A percentile compares a stretch with the other conserved stretches of the same genome.
Conservation (phyloP, 2,888 invertebrate species). For the Polia nebulosa region DNA sequence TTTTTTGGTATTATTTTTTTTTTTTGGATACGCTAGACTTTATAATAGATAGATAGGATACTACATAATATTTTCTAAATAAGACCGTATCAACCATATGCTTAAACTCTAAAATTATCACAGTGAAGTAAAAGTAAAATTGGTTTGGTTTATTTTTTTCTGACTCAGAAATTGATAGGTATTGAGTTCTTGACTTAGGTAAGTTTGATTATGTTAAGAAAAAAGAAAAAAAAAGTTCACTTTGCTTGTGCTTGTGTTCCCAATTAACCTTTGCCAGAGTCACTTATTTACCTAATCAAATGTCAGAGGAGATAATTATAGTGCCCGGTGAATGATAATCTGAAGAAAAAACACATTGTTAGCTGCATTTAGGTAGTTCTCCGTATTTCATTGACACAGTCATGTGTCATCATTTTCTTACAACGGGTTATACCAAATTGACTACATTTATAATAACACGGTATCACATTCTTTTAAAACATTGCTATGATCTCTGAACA, state of each 20-base stretch:
- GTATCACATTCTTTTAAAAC: not conserved
- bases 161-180: not conserved
- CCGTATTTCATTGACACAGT: not conserved
- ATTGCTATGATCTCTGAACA: not conserved
- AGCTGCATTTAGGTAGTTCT: not conserved
- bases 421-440: not conserved
- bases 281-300: not conserved
- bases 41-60: too few relatives aligned
- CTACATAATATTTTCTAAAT: too few relatives aligned
- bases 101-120: not conserved
- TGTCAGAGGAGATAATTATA: not conserved
- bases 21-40: too few relatives aligned
- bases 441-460: not conserved
- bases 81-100: too few relatives aligned
- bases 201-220: not conserved
- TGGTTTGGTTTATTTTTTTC: not conserved
- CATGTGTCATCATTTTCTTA: slow-evolving; percentile 1
- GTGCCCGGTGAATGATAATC: not conserved
- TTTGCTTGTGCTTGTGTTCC: not conserved
- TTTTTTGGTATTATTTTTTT: too few relatives aligned
- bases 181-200: not conserved
- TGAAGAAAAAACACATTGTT: not conserved
- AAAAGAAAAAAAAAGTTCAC: too few relatives aligned
- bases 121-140: not conserved
- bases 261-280: not conserved